phyloP scores from a whole-genome alignment of 2,888 invertebrate genomes.

The Lasioglossum lativentre region DNA sequence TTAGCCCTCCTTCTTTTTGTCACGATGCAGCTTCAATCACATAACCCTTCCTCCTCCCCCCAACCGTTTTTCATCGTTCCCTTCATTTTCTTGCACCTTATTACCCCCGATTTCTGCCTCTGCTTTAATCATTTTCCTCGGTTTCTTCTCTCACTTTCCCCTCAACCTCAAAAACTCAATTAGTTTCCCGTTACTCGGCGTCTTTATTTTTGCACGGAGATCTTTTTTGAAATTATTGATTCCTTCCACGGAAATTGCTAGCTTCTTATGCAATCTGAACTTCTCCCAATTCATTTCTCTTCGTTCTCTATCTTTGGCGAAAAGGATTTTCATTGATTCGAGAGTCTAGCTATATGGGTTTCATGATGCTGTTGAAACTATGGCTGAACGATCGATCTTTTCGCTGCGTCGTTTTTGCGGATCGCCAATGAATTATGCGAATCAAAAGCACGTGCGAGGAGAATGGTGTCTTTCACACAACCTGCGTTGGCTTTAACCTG shows the following conservation, averaged over 20 bases:
- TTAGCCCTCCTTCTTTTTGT: slow-evolving; percentile 61
- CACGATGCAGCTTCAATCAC: slow-evolving; percentile 53
- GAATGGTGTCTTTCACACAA: slow-evolving; percentile 53
- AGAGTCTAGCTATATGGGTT: not conserved
- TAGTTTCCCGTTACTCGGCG: slow-evolving; percentile 67
- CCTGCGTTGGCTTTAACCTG: not conserved
- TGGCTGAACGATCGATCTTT: not conserved
- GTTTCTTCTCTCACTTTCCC: slow-evolving; percentile 5
- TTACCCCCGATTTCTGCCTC: slow-evolving; percentile 18
- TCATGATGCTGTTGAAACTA: not conserved
- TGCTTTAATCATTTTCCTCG: slow-evolving; percentile 48
- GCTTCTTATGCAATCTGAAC: slow-evolving; percentile 45
- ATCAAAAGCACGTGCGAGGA: slow-evolving; percentile 35
- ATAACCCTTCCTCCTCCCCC: not conserved
- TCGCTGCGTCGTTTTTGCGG: not conserved
- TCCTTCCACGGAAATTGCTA: slow-evolving; percentile 74
- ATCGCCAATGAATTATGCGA: slow-evolving; percentile 1
- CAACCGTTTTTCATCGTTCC: slow-evolving; percentile 5
- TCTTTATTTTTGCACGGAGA: slow-evolving; percentile 73
- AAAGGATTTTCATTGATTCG: not conserved
- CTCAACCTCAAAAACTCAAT: slow-evolving; percentile 43
- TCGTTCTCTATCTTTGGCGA: not conserved
- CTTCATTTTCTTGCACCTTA: slow-evolving; percentile 14
- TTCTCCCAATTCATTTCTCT: slow-evolving; percentile 25
- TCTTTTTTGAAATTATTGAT: slow-evolving; percentile 58